phyloP scores from a whole-genome alignment of 2,888 invertebrate genomes.

The Crocallis elinguaria region DNA sequence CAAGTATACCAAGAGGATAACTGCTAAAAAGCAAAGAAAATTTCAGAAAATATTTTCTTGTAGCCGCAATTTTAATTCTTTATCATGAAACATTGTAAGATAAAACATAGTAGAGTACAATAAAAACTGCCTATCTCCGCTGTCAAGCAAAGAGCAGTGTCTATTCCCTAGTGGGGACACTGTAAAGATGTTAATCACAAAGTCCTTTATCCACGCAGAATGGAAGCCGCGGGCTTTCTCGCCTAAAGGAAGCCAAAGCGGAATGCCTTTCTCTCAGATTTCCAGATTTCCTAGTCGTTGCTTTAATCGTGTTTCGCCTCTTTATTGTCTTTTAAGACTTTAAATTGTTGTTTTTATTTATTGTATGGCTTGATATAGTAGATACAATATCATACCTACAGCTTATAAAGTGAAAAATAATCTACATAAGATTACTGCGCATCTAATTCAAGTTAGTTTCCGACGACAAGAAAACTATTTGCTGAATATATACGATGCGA shows the following conservation, averaged over 20 bases:
- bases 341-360: constrained; percentile 21
- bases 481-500: too few species aligned
- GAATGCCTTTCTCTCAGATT: constrained; percentile 14
- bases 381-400: neutral
- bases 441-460: too few species aligned
- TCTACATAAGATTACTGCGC: too few species aligned
- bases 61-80: neutral
- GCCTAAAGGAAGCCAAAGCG: constrained; percentile 13
- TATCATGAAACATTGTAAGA: neutral
- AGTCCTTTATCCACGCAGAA: constrained; percentile 30
- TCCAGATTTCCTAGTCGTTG: constrained; percentile 17
- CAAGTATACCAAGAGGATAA: too few species aligned
- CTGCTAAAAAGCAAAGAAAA: neutral
- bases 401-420: too few species aligned
- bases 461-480: too few species aligned
- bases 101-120: constrained; percentile 23
- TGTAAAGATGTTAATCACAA: constrained; percentile 35
- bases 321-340: constrained; percentile 19
- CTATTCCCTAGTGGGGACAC: constrained; percentile 26
- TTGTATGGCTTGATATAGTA: constrained; percentile 1
- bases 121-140: constrained; percentile 21
- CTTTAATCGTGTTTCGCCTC: constrained; percentile 16
- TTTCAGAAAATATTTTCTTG: neutral
- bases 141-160: constrained; percentile 19
- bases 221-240: constrained; percentile 25